A percentile compares a stretch with the other conserved stretches of the same genome.
These are phyloP conservation scores for Ectropis grisescens DNA, from an alignment of 1,140 invertebrate genomes.

Conservation along the genomic window DNA sequence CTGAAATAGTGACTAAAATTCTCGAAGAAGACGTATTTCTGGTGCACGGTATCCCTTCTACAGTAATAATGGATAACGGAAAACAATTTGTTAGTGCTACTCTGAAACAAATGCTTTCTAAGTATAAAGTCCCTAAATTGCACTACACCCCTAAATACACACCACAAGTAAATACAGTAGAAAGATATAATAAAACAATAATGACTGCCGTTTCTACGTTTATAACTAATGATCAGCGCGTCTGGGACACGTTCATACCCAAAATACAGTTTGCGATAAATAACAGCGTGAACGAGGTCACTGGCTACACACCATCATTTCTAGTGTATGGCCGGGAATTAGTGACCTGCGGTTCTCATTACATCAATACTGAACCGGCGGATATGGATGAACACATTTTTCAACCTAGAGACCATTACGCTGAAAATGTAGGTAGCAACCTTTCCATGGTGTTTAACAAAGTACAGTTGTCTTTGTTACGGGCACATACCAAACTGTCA, in stretches of 20 bases:
- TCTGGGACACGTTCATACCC: constrained; percentile 8
- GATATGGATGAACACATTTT: constrained; percentile 1
- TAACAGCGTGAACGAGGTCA: constrained; percentile 11
- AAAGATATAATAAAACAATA: constrained; percentile 7
- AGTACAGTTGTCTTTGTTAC: constrained; percentile 6
- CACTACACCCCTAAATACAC: constrained; percentile 8
- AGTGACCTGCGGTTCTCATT: constrained; percentile 9
- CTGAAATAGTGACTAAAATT: constrained; percentile 1
- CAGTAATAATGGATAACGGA: constrained; percentile 11
- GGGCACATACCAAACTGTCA: constrained; percentile 7
- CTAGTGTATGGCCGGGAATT: constrained; percentile 14
- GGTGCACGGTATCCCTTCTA: constrained; percentile 11
- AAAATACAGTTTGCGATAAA: constrained; percentile 15
- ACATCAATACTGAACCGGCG: constrained; percentile 5
- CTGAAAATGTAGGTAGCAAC: constrained; percentile 6
- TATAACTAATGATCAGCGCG: constrained; percentile 7
- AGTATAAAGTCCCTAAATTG: constrained; percentile 14
- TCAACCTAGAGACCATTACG: constrained; percentile 10
- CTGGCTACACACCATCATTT: constrained; percentile 14
- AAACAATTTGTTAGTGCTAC: constrained; percentile 5
- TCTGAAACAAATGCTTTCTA: not conserved
- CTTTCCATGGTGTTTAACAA: constrained; percentile 9
- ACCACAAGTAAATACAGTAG: constrained; percentile 5
- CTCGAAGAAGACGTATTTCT: constrained; percentile 15
- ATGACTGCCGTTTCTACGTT: constrained; percentile 9